A percentile compares a stretch with the other conserved stretches of the same genome.
phyloP scores from a whole-genome alignment of 2,888 invertebrate species.

The Cerastis leucographa region DNA sequence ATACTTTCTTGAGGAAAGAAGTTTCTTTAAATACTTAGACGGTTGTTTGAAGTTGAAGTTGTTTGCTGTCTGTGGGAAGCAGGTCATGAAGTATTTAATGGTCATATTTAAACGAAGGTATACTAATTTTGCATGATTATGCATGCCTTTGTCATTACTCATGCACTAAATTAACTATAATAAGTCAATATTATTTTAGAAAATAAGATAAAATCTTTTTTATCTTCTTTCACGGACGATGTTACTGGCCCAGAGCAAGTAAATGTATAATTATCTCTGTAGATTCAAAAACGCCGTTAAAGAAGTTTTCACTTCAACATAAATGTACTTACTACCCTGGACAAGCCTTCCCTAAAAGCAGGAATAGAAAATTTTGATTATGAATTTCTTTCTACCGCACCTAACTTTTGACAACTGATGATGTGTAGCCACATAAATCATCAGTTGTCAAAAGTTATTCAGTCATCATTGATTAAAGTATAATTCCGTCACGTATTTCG shows the following conservation, averaged over 20 bases:
- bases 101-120: constrained; percentile 15
- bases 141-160: constrained; percentile 8
- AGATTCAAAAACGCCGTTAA: too few species aligned
- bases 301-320: too few species aligned
- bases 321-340: not conserved
- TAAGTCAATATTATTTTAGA: too few species aligned
- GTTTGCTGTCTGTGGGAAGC: constrained; percentile 22
- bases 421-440: too few species aligned
- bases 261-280: not conserved
- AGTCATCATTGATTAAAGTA: not conserved
- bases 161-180: constrained; percentile 33
- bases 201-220: too few species aligned
- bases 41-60: not conserved
- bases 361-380: not conserved
- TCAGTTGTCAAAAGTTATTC: not conserved
- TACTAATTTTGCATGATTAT: constrained; percentile 7
- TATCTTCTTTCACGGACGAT: too few species aligned
- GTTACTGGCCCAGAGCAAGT: not conserved
- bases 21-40: not conserved
- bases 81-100: constrained; percentile 12
- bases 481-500: not conserved
- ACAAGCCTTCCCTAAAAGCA: not conserved
- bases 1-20: not conserved
- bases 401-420: too few species aligned
- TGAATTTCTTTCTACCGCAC: not conserved